Evolutionary conservation across 1,140 invertebrate genomes (phyloP).

Genomic region (Drosophila hydei): DNA sequence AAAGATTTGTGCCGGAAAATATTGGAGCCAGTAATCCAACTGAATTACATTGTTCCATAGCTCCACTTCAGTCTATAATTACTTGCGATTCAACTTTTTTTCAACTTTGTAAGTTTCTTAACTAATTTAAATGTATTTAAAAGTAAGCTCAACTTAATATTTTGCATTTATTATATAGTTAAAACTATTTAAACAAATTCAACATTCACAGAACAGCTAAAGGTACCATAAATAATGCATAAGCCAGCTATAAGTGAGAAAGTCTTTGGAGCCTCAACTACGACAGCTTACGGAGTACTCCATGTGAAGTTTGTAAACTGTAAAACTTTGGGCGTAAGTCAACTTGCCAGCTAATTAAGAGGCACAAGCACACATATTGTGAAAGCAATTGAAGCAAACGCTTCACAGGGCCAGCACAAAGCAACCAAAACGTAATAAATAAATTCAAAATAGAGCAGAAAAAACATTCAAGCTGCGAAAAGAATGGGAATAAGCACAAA

Average conservation of each 20-base stretch:
- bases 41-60: background rate
- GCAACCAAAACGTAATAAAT: constrained; percentile 6
- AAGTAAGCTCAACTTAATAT: background rate
- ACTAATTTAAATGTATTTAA: background rate
- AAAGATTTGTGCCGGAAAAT: background rate
- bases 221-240: constrained; percentile 28
- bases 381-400: constrained; percentile 1
- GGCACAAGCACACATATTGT: constrained; percentile 13
- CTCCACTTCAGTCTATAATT: background rate
- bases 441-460: background rate
- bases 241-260: constrained; percentile 7
- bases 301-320: constrained; percentile 7
- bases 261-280: background rate
- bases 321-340: constrained; percentile 2
- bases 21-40: background rate
- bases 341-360: constrained; percentile 40
- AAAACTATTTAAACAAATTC: background rate
- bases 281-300: constrained; percentile 13
- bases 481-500: constrained; percentile 37
- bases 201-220: background rate
- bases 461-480: constrained; percentile 18
- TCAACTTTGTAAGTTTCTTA: too few species aligned
- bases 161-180: background rate
- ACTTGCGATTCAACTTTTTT: background rate
- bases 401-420: constrained; percentile 1